Evolutionary conservation across 2,888 invertebrate genomes (phyloP).

Genomic region (Leuctra nigra): DNA sequence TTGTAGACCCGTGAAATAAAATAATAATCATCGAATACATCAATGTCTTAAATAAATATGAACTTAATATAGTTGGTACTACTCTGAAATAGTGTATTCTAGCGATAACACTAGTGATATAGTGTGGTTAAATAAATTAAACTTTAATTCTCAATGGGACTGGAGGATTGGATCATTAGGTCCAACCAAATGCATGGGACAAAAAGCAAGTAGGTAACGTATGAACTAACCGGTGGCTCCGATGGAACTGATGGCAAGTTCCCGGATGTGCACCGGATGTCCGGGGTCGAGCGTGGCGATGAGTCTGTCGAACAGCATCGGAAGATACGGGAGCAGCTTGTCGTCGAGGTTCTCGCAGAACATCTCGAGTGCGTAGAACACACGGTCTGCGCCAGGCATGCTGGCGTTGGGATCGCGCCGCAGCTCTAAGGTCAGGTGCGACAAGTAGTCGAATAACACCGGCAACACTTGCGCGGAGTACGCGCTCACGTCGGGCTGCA

Average conservation of each 20-base stretch:
- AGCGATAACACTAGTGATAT: no score
- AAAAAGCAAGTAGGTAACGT: not conserved
- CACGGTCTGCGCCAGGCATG: conserved; percentile 58
- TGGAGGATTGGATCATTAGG: no score
- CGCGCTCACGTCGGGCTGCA: conserved; percentile 71
- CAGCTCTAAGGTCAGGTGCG: conserved; percentile 51
- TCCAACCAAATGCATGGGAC: no score
- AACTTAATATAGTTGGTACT: no score
- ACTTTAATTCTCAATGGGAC: no score
- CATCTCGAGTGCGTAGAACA: conserved; percentile 74
- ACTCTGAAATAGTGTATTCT: no score
- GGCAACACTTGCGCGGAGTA: conserved; percentile 65
- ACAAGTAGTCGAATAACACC: conserved; percentile 60
- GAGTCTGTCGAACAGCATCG: conserved; percentile 62
- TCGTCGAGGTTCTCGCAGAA: conserved; percentile 72
- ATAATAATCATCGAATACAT: no score
- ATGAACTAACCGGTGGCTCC: conserved; percentile 51
- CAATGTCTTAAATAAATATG: no score
- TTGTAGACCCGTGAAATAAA: no score
- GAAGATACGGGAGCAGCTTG: conserved; percentile 63
- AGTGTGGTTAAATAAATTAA: no score
- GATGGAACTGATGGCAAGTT: conserved; percentile 62
- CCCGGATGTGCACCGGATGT: conserved; percentile 53
- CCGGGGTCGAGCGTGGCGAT: conserved; percentile 53
- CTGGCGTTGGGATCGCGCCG: conserved; percentile 49